Base-by-base conservation (phyloP, 2,888 invertebrate genomes). In the Aphidius colemani region DNA sequence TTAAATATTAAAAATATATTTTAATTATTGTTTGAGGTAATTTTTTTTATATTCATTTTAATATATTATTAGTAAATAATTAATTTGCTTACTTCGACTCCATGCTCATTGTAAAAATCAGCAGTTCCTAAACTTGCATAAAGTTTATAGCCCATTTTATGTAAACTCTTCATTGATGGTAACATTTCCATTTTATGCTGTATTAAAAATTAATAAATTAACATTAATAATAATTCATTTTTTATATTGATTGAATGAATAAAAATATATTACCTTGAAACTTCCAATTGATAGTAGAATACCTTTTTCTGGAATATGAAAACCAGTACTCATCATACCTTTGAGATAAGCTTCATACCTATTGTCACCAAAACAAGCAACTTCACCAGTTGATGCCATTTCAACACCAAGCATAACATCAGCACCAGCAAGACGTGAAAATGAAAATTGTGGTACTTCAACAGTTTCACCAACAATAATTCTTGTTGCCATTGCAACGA, bases 331-430 rank as follows among this genome's bases (percentile, higher is more conserved):
- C 88, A 99, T 92, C 87, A 98, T 90, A 1, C 96, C 97, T 82
- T 99, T 99, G 62, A 99, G 85, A 79, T 98, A 99, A 0, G 99
- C 99, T 84, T 99, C 98, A 78, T 95, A 94, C 9, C 97, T 88
- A 83, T 98, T 95, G 78, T 96, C 96, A 6, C 99, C 99, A 81
- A 99, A 99, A 84, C 99, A 97, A n/a, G 98, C 99, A 1, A 99
- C 99, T 85, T 99, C 99, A 44, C 99, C 99, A 0, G 99, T 99
- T 1, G 98, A 98, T 2, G 98, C 96, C 99, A 99, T 99, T 86
- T 99, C 99, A 1, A 99, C 99, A 0, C 99, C 99, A 73, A 98
- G 85, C 84, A 95, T 95, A 3, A 98, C 98, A 85, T 99, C 99
- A 44, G 99, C 99, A 7, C 86, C 99, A 55, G 96, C 93, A 61